phyloP scores from a whole-genome alignment of 2,113 vertebrate genomes.

The Prinia subflava region DNA sequence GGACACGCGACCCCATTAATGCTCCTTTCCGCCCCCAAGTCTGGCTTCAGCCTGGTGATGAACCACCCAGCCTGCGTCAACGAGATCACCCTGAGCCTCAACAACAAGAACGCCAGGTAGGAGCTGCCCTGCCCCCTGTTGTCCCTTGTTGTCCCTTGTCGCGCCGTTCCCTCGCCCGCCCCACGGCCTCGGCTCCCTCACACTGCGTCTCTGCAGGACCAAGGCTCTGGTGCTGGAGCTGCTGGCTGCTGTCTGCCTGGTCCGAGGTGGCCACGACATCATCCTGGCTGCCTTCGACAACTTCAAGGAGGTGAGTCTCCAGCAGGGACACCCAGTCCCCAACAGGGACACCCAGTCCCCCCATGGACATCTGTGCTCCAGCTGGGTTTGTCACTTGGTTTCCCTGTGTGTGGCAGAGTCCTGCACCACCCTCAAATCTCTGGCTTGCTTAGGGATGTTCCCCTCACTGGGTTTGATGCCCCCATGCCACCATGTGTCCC shows the following conservation, averaged over 20 bases:
- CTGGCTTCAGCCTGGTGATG: constrained; percentile 96
- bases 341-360: background rate
- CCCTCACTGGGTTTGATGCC: background rate
- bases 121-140: background rate
- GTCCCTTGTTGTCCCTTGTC: background rate
- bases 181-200: accelerated
- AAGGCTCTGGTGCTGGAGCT: constrained; percentile 94
- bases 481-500: background rate
- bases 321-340: background rate
- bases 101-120: constrained; percentile 93
- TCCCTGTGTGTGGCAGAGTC: background rate
- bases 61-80: constrained; percentile 93
- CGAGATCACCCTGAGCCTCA: constrained; percentile 93
- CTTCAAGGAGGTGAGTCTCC: constrained; percentile 86
- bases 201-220: constrained; percentile 70
- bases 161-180: accelerated
- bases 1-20: background rate
- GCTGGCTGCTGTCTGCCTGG: constrained; percentile 91
- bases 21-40: constrained; percentile 66
- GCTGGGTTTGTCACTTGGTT: background rate
- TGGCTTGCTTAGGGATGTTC: accelerated
- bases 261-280: constrained; percentile 93
- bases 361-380: accelerated
- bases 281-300: constrained; percentile 89
- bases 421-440: background rate